Conservation (phyloP, 2,113 vertebrate genomes). For the Misgurnus anguillicaudatus region DNA sequence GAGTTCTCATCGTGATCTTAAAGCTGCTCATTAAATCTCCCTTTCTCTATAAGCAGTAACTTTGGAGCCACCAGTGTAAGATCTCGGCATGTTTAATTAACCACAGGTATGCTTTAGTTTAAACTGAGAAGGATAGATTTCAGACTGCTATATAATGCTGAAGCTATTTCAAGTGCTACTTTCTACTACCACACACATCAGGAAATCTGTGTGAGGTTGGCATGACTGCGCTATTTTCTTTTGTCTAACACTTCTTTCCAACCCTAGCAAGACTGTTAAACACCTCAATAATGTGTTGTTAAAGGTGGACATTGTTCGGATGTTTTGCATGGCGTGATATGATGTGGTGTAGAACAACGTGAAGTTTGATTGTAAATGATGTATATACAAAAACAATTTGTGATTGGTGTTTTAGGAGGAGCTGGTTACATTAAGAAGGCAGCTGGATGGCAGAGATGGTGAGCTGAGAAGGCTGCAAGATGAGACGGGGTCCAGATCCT, state of each 20-base stretch:
- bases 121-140: constrained; percentile 5
- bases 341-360: not conserved
- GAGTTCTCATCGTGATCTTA: constrained; percentile 19
- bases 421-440: constrained; percentile 82
- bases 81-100: constrained; percentile 46
- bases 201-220: constrained; percentile 7
- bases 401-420: constrained; percentile 82
- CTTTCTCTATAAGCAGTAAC: constrained; percentile 32
- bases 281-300: not conserved
- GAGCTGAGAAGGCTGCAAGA: constrained; percentile 86
- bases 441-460: constrained; percentile 85
- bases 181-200: constrained; percentile 13
- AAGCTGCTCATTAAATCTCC: constrained; percentile 38
- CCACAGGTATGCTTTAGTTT: constrained; percentile 59
- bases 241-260: not conserved
- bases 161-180: constrained; percentile 1
- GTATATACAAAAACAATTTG: not conserved
- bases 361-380: not conserved
- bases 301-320: not conserved
- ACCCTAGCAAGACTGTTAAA: not conserved
- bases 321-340: not conserved
- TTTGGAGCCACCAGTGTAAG: constrained; percentile 38
- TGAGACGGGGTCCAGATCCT: constrained; percentile 77
- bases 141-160: not conserved
- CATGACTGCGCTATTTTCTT: not conserved